Conservation (phyloP, 1,140 invertebrate genomes). For the Bicyclus anynana region DNA sequence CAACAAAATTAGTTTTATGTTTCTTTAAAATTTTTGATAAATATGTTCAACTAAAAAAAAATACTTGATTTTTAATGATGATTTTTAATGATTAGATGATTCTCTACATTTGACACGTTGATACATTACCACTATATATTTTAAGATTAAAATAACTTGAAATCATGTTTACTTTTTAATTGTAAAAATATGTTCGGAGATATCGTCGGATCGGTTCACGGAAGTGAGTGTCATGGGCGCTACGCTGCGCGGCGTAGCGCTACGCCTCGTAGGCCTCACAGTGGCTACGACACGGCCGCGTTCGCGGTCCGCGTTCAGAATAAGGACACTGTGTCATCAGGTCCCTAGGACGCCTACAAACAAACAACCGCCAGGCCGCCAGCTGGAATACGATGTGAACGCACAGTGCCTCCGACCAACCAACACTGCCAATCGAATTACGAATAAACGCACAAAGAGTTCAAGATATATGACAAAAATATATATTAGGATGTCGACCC, state of each 20-base stretch:
- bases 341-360: constrained; percentile 33
- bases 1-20: too few species aligned
- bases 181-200: constrained; percentile 34
- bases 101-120: too few species aligned
- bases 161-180: too few species aligned
- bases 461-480: constrained; percentile 32
- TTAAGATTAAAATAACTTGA: too few species aligned
- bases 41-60: too few species aligned
- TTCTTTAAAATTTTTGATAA: too few species aligned
- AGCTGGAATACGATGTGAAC: constrained; percentile 32
- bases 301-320: constrained; percentile 42
- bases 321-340: constrained; percentile 62
- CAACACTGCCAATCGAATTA: constrained; percentile 53
- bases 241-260: constrained; percentile 54
- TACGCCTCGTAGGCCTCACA: constrained; percentile 64
- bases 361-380: constrained; percentile 19
- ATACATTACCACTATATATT: too few species aligned
- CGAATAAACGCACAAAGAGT: constrained; percentile 46
- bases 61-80: too few species aligned
- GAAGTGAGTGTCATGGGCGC: constrained; percentile 43
- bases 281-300: constrained; percentile 56
- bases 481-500: constrained; percentile 53
- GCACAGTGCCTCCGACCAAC: constrained; percentile 34
- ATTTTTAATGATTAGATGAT: too few species aligned
- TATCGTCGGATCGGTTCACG: constrained; percentile 46